Evolutionary conservation across 1,140 invertebrate genomes (phyloP).

Genomic region (Anoplolepis gracilipes): DNA sequence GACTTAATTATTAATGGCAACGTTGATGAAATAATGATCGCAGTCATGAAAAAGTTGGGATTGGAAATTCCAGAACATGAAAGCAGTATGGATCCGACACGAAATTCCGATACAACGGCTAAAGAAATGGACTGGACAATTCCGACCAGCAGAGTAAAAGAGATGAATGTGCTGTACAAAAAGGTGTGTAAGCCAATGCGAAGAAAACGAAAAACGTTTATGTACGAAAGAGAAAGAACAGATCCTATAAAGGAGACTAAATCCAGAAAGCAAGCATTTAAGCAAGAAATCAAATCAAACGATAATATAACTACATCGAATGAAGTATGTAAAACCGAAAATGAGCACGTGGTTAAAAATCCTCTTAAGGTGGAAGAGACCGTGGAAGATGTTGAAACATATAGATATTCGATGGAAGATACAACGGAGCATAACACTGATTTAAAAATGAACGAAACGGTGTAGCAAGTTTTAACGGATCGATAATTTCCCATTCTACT

Average conservation of each 20-base stretch:
- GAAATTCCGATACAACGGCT: slow-evolving; percentile 81
- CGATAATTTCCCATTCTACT: slow-evolving; percentile 66
- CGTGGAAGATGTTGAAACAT: slow-evolving; percentile 50
- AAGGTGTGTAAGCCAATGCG: slow-evolving; percentile 84
- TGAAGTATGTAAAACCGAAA: slow-evolving; percentile 20
- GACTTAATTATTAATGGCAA: slow-evolving; percentile 96
- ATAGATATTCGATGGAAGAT: slow-evolving; percentile 51
- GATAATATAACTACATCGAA: slow-evolving; percentile 31
- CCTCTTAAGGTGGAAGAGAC: slow-evolving; percentile 60
- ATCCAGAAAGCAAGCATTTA: slow-evolving; percentile 77
- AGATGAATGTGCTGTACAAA: slow-evolving; percentile 87
- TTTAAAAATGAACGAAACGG: slow-evolving; percentile 61
- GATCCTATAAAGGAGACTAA: slow-evolving; percentile 76
- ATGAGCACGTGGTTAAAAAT: slow-evolving; percentile 2
- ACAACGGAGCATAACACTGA: slow-evolving; percentile 36
- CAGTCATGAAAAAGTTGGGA: slow-evolving; percentile 91
- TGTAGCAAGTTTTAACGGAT: slow-evolving; percentile 68
- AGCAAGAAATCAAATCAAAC: slow-evolving; percentile 74
- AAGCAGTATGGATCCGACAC: slow-evolving; percentile 89
- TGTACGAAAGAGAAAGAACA: slow-evolving; percentile 83
- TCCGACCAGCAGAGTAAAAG: slow-evolving; percentile 84
- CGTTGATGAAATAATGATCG: slow-evolving; percentile 94
- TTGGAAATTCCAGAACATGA: slow-evolving; percentile 91
- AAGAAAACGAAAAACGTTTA: slow-evolving; percentile 84
- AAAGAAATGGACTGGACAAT: slow-evolving; percentile 88